Percentiles rank a stretch among this genome's conserved stretches.
These are phyloP conservation scores for Cherax quadricarinatus DNA, from an alignment of 1,140 invertebrate species.

Conservation along the genomic window DNA sequence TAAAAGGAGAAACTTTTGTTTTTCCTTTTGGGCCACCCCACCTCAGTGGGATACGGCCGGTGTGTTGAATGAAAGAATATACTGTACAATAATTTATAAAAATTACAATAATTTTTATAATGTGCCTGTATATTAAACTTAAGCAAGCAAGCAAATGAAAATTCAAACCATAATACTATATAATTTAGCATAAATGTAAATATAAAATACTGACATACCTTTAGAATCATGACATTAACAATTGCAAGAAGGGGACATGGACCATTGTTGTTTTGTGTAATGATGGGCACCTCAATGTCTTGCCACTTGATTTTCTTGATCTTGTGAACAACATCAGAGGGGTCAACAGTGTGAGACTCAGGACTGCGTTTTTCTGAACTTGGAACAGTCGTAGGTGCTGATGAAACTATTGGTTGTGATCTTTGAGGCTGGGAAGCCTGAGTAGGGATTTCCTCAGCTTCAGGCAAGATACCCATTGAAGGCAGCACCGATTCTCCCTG, in stretches of 20 bases:
- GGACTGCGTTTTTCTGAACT: slow-evolving; percentile 27
- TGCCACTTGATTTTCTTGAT: slow-evolving; percentile 80
- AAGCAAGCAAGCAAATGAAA: no score
- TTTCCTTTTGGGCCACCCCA: no score
- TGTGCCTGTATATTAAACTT: no score
- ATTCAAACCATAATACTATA: no score
- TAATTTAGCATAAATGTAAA: no score
- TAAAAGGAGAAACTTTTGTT: no score
- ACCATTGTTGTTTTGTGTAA: slow-evolving; percentile 82
- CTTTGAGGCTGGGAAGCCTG: slow-evolving; percentile 36
- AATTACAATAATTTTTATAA: no score
- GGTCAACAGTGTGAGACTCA: slow-evolving; percentile 51
- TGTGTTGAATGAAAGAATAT: no score
- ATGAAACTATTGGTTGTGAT: slow-evolving; percentile 11
- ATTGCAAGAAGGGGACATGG: slow-evolving; percentile 82
- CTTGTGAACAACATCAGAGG: slow-evolving; percentile 76
- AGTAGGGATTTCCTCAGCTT: slow-evolving; percentile 41
- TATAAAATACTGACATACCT: slow-evolving; percentile 72
- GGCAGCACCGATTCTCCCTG: slow-evolving; percentile 59
- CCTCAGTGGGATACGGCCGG: no score
- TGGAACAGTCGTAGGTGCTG: background rate
- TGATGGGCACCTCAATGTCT: slow-evolving; percentile 78
- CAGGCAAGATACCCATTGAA: slow-evolving; percentile 61
- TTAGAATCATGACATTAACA: slow-evolving; percentile 80
- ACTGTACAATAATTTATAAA: no score